Percentiles rank a stretch among this genome's conserved stretches.
Conservation (phyloP, 2,797 vertebrate species). For the Myoxocephalus aenaeus region DNA sequence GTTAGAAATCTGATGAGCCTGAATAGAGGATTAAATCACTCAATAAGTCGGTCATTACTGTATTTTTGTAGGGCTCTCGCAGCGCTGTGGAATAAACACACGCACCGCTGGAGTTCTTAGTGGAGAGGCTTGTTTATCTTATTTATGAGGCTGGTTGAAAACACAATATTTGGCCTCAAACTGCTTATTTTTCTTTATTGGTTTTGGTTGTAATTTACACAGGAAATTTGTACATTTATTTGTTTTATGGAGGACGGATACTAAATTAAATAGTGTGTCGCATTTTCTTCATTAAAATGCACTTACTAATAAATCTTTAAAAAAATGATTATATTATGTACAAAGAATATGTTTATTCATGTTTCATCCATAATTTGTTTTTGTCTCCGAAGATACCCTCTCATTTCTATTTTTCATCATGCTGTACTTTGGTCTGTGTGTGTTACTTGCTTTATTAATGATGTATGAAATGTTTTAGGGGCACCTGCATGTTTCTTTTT, state of each 20-base stretch:
- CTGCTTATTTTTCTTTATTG: not conserved
- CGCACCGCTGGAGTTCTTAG: slow-evolving; percentile 1
- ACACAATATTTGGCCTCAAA: slow-evolving; percentile 8
- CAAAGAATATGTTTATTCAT: slow-evolving; percentile 24
- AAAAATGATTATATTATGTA: not conserved
- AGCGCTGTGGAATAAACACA: not conserved
- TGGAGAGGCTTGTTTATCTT: slow-evolving; percentile 33
- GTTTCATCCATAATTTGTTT: slow-evolving; percentile 42
- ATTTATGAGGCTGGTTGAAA: slow-evolving; percentile 15
- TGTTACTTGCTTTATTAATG: slow-evolving; percentile 37
- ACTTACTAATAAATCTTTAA: not conserved
- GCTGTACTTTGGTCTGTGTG: slow-evolving; percentile 9
- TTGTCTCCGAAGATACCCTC: slow-evolving; percentile 6
- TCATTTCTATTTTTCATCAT: slow-evolving; percentile 21
- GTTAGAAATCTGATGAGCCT: slow-evolving; percentile 48
- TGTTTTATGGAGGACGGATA: slow-evolving; percentile 2
- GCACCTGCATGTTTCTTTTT: slow-evolving; percentile 28
- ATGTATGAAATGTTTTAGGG: slow-evolving; percentile 39
- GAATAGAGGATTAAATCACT: slow-evolving; percentile 55
- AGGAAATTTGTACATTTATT: not conserved
- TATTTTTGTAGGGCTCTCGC: slow-evolving; percentile 22
- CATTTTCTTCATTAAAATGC: not conserved
- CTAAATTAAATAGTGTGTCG: not conserved
- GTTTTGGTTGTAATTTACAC: not conserved
- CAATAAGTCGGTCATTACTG: slow-evolving; percentile 48